Evolutionary conservation across 1,140 invertebrate species (phyloP).

Genomic region (Drosophila yakuba): DNA sequence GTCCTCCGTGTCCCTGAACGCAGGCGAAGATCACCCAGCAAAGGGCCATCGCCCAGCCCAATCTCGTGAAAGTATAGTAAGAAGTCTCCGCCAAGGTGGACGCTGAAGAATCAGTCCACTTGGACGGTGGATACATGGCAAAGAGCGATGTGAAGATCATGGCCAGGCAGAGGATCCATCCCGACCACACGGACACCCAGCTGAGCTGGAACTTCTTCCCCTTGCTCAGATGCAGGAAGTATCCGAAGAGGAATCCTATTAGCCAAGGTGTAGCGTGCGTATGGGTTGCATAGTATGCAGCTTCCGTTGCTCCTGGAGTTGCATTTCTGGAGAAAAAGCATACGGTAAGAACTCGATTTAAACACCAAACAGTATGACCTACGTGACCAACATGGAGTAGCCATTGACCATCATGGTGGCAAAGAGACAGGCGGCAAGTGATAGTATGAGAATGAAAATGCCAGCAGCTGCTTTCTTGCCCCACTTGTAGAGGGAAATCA

Average conservation of each 20-base stretch:
- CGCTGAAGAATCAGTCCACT: neutral
- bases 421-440: neutral
- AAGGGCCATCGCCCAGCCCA: neutral
- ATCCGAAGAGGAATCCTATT: neutral
- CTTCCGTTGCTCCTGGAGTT: neutral
- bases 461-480: neutral
- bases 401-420: constrained; percentile 1
- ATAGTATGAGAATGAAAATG: neutral
- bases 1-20: neutral
- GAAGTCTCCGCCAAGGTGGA: constrained; percentile 2
- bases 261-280: neutral
- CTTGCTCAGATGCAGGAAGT: neutral
- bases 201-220: neutral
- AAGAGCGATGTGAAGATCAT: constrained; percentile 1
- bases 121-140: neutral
- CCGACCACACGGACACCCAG: neutral
- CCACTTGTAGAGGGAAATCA: neutral
- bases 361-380: neutral
- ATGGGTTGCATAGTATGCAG: neutral
- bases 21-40: constrained; percentile 1
- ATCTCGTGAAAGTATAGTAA: neutral
- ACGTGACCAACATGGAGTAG: neutral
- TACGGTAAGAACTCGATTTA: neutral
- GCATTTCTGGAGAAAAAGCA: neutral
- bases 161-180: constrained; percentile 2